phyloP scores from a whole-genome alignment of 2,113 vertebrate species.

The Oncorhynchus nerka region DNA sequence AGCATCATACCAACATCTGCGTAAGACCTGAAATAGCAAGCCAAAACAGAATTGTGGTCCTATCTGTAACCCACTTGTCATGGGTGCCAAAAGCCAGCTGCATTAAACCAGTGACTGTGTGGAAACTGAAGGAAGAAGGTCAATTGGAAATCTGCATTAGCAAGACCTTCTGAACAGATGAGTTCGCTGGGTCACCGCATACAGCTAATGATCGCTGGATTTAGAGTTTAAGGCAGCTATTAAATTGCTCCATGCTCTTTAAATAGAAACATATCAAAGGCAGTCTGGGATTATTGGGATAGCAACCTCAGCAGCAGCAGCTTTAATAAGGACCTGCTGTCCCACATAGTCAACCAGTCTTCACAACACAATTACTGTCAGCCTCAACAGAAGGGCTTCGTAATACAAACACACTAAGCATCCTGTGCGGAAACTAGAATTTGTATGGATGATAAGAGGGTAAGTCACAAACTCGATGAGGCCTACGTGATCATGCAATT shows the following conservation, averaged over 20 bases:
- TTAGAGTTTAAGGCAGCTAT: constrained; percentile 47
- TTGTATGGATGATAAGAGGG: constrained; percentile 2
- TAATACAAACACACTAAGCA: constrained; percentile 20
- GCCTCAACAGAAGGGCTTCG: constrained; percentile 17
- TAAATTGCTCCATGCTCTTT: constrained; percentile 24
- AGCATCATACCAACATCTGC: not conserved
- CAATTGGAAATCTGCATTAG: constrained; percentile 13
- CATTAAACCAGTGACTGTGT: not conserved
- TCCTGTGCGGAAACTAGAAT: constrained; percentile 33
- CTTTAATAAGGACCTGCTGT: constrained; percentile 20
- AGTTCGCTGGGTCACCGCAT: constrained; percentile 2
- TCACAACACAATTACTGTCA: constrained; percentile 38
- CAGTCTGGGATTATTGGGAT: constrained; percentile 18
- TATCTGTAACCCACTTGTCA: not conserved
- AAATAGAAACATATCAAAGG: constrained; percentile 53
- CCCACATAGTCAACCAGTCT: constrained; percentile 20
- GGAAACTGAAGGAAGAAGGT: constrained; percentile 2
- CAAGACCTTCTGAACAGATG: constrained; percentile 17
- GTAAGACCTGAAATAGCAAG: not conserved
- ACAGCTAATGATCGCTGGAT: constrained; percentile 40
- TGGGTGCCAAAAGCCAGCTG: constrained; percentile 5
- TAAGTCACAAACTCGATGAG: constrained; percentile 10
- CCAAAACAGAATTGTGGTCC: not conserved
- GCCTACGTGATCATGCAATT: constrained; percentile 33
- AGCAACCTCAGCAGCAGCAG: constrained; percentile 32